These are phyloP conservation scores for Aelia acuminata DNA, from an alignment of 2,888 invertebrate genomes.

Conservation along the genomic window DNA sequence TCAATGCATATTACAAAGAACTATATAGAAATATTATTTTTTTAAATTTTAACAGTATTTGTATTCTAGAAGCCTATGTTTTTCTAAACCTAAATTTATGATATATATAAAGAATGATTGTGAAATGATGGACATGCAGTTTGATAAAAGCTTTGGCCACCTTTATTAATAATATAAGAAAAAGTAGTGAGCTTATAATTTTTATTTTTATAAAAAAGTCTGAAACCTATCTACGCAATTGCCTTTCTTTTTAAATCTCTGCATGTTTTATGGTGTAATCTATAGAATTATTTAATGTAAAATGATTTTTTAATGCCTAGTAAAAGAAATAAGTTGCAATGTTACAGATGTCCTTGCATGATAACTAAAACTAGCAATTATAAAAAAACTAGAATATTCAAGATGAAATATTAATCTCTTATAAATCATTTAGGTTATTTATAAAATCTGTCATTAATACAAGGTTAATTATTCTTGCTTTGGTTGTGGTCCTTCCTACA, in stretches of 20 bases:
- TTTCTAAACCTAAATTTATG: neutral
- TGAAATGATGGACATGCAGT: neutral
- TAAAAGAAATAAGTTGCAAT: neutral
- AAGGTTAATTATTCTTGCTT: neutral
- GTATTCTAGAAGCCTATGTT: neutral
- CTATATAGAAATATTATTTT: neutral
- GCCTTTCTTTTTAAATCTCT: neutral
- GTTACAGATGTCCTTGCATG: neutral
- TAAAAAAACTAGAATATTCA: neutral
- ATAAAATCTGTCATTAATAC: neutral
- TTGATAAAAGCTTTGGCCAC: neutral
- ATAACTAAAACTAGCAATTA: neutral
- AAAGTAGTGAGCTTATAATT: neutral
- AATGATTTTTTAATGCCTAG: neutral
- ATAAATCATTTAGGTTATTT: neutral
- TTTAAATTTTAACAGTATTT: neutral
- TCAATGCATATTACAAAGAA: too few species aligned
- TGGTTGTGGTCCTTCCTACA: slow-evolving; percentile 35
- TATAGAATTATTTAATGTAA: neutral
- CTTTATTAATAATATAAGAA: neutral
- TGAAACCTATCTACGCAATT: neutral
- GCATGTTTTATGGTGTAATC: neutral
- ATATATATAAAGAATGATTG: neutral
- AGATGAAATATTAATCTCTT: neutral
- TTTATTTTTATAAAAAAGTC: neutral